Evolutionary conservation across 1,140 invertebrate genomes (phyloP), one percentile per base, ranked within the genome.

Genomic region (Drosophila grimshawi): DNA sequence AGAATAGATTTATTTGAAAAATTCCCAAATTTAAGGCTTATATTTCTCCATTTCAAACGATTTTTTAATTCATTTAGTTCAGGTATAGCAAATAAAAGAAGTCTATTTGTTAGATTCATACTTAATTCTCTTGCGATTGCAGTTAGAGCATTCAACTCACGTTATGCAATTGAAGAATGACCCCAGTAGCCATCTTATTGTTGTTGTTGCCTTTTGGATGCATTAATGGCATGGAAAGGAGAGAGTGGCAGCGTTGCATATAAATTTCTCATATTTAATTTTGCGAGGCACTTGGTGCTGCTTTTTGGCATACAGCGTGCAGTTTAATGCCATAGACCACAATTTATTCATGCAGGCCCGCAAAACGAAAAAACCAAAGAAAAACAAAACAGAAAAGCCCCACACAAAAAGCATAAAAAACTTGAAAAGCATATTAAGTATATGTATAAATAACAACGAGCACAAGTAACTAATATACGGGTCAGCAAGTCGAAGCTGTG

Each of bases 251-350:
- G 49, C 80, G 76, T 82, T 86, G 82, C 82, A 86, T 86, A 86
- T 86, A 86, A 86, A 86, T 86, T 86, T 88, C 83, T 88, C 83
- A 80, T 88, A 86, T 86, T 86, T 86, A 88, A 88, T 86, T 86
- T 86, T 59, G 80, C 72, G 64, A 79, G 79, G 71, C 80, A 83
- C 81, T 85, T 83, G 80, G 57, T 74, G 69, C 69, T 76, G 75
- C 71, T 69, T 74, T 74, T 74, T 74, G 71, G 71, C 71, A 74
- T 74, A 69, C 57, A 48, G 73, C 61, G 61, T 55, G 53, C 67
- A 65, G 67, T 71, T 71, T 76, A 69, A 69, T 68, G 71, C 71
- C 71, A 46, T 51, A 33, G 65, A 69, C 65, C 71, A 74, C 71
- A 74, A 74, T 69, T 74, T 74, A 74, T 74, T 74, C 66, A 69